Evolutionary conservation across 2,888 invertebrate genomes (phyloP), one percentile per base, ranked within the genome.

Genomic region (Drosophila neoperkinsi): DNA sequence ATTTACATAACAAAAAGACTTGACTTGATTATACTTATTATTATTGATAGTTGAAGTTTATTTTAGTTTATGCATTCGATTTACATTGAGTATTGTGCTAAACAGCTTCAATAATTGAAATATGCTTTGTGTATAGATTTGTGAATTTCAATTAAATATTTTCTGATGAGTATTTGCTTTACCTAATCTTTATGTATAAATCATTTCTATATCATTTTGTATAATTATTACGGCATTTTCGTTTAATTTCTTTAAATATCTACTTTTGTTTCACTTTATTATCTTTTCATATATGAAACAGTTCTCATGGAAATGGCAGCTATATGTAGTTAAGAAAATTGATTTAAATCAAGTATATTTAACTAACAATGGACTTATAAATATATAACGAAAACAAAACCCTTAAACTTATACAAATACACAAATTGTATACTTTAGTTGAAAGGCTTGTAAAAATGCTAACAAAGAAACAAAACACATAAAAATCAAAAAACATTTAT

Each of bases 261-360:
- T 18, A 33, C 33, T 11, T 61, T 59, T 56, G 16, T 25, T 52
- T 72, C 63, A 56, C 50, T 30, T 30, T 65, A 62, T 79, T 31
- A 34, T 71, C 75, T 79, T 63, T 68, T 64, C 71, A 79, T 79
- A 81, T 79, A 81, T 75, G 87, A 89, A 92, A 93, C 91, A 92
- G 91, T 93, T 93, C 93, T 93, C 93, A 93, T 93, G 93, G 93
- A 93, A 91, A 93, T 88, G 93, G 93, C 93, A 93, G 93, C 93
- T 93, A 93, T 91, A 81, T 93, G 93, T 93, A 93, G 92, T 92
- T 93, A 93, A 92, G 92, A 91, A 92, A 91, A 88, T 83, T 77
- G 76, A 88, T 88, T 84, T 84, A 79, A 82, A 71, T 82, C 81
- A 84, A 77, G 71, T 82, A 86, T 82, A 82, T 84, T 80, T 80